phyloP scores from a whole-genome alignment of 2,888 invertebrate genomes.

The Heteromyza rotundicornis region DNA sequence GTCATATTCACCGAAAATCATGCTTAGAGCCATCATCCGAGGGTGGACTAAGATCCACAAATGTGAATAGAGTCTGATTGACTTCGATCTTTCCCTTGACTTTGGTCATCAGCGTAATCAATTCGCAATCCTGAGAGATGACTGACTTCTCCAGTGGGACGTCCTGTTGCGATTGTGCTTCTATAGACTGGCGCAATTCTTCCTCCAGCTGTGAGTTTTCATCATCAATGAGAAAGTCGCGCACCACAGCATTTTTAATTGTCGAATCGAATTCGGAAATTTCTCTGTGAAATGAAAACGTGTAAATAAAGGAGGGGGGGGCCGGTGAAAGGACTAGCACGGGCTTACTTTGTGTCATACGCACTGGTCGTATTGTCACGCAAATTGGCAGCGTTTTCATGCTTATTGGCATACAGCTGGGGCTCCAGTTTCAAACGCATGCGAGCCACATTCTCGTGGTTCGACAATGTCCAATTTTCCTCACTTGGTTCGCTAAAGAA shows the following conservation, averaged over 20 bases:
- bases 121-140: conserved; percentile 69
- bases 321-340: no score
- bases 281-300: conserved; percentile 39
- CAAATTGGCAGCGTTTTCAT: conserved; percentile 67
- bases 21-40: conserved; percentile 64
- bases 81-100: conserved; percentile 70
- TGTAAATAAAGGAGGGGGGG: not conserved
- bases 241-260: conserved; percentile 62
- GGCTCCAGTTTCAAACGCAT: conserved; percentile 70
- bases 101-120: conserved; percentile 68
- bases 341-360: conserved; percentile 55
- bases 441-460: conserved; percentile 68
- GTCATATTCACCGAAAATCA: conserved; percentile 64
- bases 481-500: conserved; percentile 58
- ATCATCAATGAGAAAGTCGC: conserved; percentile 62
- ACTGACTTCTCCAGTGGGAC: conserved; percentile 67
- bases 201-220: conserved; percentile 63
- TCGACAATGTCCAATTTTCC: conserved; percentile 68
- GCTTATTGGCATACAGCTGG: conserved; percentile 66
- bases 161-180: conserved; percentile 61
- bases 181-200: conserved; percentile 62
- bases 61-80: conserved; percentile 68
- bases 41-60: conserved; percentile 67
- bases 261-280: conserved; percentile 61
- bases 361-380: conserved; percentile 66